Conservation (phyloP, 2,797 vertebrate genomes). For the Eulemur coronatus region DNA sequence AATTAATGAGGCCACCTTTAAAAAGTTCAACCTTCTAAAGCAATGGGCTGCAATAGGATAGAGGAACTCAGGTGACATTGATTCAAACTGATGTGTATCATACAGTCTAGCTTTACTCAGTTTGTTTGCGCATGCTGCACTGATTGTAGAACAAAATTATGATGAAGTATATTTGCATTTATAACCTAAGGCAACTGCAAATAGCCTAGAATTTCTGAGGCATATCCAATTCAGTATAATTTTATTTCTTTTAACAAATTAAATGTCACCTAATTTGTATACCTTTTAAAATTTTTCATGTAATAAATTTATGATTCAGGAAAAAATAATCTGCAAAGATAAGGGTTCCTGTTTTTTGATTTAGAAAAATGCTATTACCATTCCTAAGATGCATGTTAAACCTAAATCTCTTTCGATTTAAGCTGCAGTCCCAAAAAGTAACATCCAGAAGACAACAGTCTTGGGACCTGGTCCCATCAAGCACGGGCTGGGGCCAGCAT, state of each 20-base stretch:
- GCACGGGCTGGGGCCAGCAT: background rate
- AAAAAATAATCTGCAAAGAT: background rate
- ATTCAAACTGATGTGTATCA: constrained; percentile 36
- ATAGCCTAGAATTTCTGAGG: constrained; percentile 50
- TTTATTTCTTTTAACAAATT: constrained; percentile 66
- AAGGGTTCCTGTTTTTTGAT: background rate
- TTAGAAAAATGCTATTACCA: background rate
- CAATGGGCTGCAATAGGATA: background rate
- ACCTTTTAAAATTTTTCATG: constrained; percentile 52
- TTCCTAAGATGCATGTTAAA: constrained; percentile 11
- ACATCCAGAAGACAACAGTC: background rate
- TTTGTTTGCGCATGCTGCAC: constrained; percentile 5
- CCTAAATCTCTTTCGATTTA: background rate
- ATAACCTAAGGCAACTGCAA: constrained; percentile 51
- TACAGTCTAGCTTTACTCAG: background rate
- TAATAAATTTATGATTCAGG: constrained; percentile 48
- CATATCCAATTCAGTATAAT: constrained; percentile 58
- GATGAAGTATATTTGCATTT: constrained; percentile 70
- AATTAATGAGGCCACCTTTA: background rate
- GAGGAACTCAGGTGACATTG: background rate
- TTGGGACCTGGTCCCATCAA: background rate
- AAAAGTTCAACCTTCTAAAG: constrained; percentile 3
- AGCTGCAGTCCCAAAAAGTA: background rate
- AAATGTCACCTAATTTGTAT: constrained; percentile 66
- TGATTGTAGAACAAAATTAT: constrained; percentile 54